Evolutionary conservation across 2,113 vertebrate genomes (phyloP), one percentile per base, ranked within the genome.

Genomic region (Ictalurus furcatus): DNA sequence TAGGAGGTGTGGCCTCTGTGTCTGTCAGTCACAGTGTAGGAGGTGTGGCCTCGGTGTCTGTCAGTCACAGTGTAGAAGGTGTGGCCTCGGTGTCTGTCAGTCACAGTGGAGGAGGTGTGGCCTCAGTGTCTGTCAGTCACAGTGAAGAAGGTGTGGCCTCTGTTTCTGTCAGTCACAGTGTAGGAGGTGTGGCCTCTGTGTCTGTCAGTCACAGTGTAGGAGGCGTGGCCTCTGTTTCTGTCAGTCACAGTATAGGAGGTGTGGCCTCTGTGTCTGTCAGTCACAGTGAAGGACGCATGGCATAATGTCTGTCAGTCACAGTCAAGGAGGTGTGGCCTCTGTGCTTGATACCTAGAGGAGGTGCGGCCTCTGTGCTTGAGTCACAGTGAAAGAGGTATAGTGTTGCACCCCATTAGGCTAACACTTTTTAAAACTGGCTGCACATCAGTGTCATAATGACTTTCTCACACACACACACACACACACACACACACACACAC

Each of bases 401-500:
- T 44, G 1, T 74, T 34, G 13, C 13, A 71, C 67, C 34, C 30
- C 4, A 71, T 71, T 71, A 71, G 17, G 30, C 11, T n/a, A n/a
- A 67, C 28, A 71, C 14, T 37, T 34, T 65, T 28, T 17, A 71
- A 37, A 71, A 34, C 30, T 34, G 69, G 9, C 69, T 71, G 5
- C 16, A 71, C 2, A 71, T 37, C 30, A 71, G 30, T 34, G 14
- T 14, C 28, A 40, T 23, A 44, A 40, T 21, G 71, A 21, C 37
- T 19, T 0, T 37, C 73, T 25, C 73, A 44, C 73, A 44, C 37
- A 76, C 34, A 74, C 71, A 71, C 67, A 71, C 67, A 71, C 63
- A 71, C 67, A 71, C n/a, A 73, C 69, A 73, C 69, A 73, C 71
- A 73, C 30, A 73, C 69, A 76, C 19, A 74, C 34, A 74, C 71